These are phyloP conservation scores for Aporophyla nigra DNA, from an alignment of 2,888 invertebrate genomes.

Conservation along the genomic window DNA sequence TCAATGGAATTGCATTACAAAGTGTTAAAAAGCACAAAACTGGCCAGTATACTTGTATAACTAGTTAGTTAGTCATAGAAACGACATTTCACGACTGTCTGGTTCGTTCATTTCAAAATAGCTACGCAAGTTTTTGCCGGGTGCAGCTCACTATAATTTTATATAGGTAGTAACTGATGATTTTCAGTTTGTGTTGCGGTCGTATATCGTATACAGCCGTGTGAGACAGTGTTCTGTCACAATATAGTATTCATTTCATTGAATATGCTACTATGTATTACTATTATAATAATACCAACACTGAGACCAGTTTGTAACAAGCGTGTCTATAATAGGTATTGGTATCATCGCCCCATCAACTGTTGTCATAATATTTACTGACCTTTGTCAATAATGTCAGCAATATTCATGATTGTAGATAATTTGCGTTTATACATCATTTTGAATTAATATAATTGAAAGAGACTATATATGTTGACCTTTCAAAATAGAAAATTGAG, in stretches of 20 bases:
- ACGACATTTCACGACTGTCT: constrained; percentile 60
- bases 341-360: constrained; percentile 44
- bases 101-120: constrained; percentile 58
- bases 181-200: constrained; percentile 38
- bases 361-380: constrained; percentile 49
- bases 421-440: constrained; percentile 14
- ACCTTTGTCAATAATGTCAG: constrained; percentile 50
- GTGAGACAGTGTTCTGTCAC: constrained; percentile 5
- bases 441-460: constrained; percentile 6
- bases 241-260: constrained; percentile 39
- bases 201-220: constrained; percentile 6
- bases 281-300: constrained; percentile 26
- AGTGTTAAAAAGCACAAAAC: constrained; percentile 50
- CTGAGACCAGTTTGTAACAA: constrained; percentile 39
- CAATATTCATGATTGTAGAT: constrained; percentile 26
- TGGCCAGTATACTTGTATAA: constrained; percentile 34
- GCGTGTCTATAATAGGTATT: constrained; percentile 19
- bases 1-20: constrained; percentile 39
- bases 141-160: constrained; percentile 39
- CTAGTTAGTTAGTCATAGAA: constrained; percentile 60
- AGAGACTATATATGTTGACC: neutral
- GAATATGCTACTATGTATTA: constrained; percentile 24
- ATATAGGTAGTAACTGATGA: constrained; percentile 35
- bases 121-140: constrained; percentile 53
- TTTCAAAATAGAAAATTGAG: constrained; percentile 11